Percentiles rank a stretch among this genome's conserved stretches.
These are phyloP conservation scores for Nasonovia ribisnigri DNA, from an alignment of 2,888 invertebrate genomes.

Conservation along the genomic window DNA sequence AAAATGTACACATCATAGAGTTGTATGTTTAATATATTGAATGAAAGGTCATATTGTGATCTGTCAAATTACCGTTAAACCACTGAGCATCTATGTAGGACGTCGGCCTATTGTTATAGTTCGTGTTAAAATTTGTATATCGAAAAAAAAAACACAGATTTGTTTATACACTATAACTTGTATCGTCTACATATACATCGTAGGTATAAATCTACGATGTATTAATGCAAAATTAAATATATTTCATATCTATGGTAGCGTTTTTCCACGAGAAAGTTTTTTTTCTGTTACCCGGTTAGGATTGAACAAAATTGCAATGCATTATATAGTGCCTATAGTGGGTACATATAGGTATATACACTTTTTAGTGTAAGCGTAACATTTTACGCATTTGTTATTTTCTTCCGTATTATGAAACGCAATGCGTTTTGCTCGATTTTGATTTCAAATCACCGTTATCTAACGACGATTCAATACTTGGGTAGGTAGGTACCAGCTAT, in stretches of 20 bases:
- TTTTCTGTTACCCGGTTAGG: background rate
- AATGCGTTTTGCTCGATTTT: background rate
- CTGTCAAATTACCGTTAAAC: background rate
- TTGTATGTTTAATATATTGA: background rate
- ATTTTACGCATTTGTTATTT: background rate
- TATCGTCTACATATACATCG: too few relatives aligned
- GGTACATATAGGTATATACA: background rate
- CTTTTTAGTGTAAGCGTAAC: slow-evolving; percentile 14
- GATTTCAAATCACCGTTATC: slow-evolving; percentile 13
- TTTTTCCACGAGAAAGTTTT: slow-evolving; percentile 38
- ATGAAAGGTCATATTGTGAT: background rate
- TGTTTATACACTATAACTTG: too few relatives aligned
- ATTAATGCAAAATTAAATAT: background rate
- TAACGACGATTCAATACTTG: background rate
- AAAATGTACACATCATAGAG: background rate
- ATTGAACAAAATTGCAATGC: background rate
- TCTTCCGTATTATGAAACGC: slow-evolving; percentile 39
- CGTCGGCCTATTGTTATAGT: background rate
- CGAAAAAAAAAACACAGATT: background rate
- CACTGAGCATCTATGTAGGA: background rate
- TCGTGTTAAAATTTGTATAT: background rate
- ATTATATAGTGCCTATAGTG: background rate
- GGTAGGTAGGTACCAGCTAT: background rate
- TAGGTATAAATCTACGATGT: background rate
- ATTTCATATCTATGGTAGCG: background rate